A percentile compares a stretch with the other conserved stretches of the same genome.
These are phyloP conservation scores for Pollenia amentaria DNA, from an alignment of 2,888 invertebrate species.

Conservation along the genomic window DNA sequence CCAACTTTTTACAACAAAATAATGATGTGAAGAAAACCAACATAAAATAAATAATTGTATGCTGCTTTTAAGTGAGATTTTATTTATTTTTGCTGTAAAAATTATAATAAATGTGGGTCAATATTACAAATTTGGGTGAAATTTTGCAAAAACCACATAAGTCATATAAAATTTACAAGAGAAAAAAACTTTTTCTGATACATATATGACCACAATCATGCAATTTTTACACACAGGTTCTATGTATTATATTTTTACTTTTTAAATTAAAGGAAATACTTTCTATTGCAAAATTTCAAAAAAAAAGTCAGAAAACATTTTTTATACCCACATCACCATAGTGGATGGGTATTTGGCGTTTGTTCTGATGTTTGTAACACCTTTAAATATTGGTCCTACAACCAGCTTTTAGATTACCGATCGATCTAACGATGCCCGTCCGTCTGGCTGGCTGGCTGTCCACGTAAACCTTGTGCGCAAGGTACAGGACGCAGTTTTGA, in stretches of 20 bases:
- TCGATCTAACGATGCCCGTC: no score
- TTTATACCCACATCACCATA: neutral
- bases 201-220: conserved; percentile 58
- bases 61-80: neutral
- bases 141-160: conserved; percentile 36
- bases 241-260: conserved; percentile 17
- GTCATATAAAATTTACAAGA: conserved; percentile 16
- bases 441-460: no score
- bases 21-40: neutral
- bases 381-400: no score
- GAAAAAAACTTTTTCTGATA: conserved; percentile 15
- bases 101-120: conserved; percentile 55
- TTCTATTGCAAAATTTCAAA: conserved; percentile 30
- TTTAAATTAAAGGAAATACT: conserved; percentile 29
- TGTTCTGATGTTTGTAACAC: no score
- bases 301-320: neutral
- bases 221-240: conserved; percentile 23
- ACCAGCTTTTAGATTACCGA: no score
- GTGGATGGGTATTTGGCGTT: no score
- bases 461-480: no score
- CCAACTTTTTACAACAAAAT: neutral
- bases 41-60: neutral
- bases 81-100: neutral
- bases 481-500: no score
- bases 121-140: conserved; percentile 5